Evolutionary conservation across 2,888 invertebrate species (phyloP).

Genomic region (Diarsia mendica): DNA sequence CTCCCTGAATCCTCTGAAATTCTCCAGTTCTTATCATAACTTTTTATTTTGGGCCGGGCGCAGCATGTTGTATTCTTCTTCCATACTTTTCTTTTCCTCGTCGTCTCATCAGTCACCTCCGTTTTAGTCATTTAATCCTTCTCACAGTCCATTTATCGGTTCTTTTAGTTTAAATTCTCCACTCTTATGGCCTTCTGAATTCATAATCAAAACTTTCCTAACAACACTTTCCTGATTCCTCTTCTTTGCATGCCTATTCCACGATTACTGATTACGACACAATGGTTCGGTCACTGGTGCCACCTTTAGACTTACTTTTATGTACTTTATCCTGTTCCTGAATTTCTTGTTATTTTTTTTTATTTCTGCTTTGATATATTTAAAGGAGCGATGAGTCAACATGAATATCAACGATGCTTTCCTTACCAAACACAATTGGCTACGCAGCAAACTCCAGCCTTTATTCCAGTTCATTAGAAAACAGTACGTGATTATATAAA

Average conservation of each 20-base stretch:
- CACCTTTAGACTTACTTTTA: background rate
- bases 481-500: conserved; percentile 41
- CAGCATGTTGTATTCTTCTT: too few species aligned
- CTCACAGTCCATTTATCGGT: background rate
- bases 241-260: background rate
- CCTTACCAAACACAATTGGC: background rate
- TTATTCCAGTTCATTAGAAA: conserved; percentile 38
- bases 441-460: background rate
- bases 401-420: background rate
- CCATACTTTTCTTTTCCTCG: background rate
- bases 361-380: background rate
- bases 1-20: too few species aligned
- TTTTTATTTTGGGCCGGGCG: too few species aligned
- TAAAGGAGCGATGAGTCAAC: background rate
- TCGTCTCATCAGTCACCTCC: background rate
- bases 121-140: background rate
- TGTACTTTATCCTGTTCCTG: background rate
- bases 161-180: background rate
- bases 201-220: background rate
- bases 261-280: background rate
- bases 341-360: background rate
- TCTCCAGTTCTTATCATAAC: too few species aligned
- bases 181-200: background rate
- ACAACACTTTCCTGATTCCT: background rate
- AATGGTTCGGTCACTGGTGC: background rate